Conservation (phyloP, 2,888 invertebrate genomes). For the Heliconius hortense region DNA sequence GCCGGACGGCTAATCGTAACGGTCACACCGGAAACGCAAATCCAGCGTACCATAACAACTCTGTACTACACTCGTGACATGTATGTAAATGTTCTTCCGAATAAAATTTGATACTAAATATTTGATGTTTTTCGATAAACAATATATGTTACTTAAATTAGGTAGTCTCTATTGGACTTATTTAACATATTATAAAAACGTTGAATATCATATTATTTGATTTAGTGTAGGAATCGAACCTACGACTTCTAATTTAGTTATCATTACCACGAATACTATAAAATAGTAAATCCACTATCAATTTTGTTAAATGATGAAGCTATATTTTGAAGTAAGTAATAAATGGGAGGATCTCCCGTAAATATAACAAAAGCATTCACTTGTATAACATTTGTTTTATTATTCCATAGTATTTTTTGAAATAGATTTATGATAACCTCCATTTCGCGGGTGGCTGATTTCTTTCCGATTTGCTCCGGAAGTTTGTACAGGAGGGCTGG, state of each 20-base stretch:
- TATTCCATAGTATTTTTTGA: slow-evolving; percentile 22
- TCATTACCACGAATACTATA: too few relatives aligned
- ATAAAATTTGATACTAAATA: neutral
- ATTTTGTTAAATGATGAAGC: neutral
- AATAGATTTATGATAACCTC: slow-evolving; percentile 30
- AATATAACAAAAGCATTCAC: slow-evolving; percentile 1
- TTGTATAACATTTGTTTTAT: slow-evolving; percentile 8
- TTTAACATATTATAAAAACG: too few relatives aligned
- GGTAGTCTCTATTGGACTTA: too few relatives aligned
- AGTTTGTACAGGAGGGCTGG: slow-evolving; percentile 25
- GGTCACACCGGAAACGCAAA: neutral
- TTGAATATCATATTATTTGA: too few relatives aligned
- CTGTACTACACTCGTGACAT: neutral
- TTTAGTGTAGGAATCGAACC: too few relatives aligned
- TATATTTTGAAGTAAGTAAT: neutral
- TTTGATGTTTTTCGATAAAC: neutral
- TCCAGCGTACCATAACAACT: neutral
- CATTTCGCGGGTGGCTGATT: slow-evolving; percentile 31
- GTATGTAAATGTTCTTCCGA: neutral
- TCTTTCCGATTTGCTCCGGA: slow-evolving; percentile 27
- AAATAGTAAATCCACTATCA: neutral
- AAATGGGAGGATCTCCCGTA: neutral
- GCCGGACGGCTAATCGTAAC: neutral
- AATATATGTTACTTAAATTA: too few relatives aligned
- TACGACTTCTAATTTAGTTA: too few relatives aligned